Base-by-base conservation (phyloP, 1,140 invertebrate genomes). In the Plodia interpunctella region DNA sequence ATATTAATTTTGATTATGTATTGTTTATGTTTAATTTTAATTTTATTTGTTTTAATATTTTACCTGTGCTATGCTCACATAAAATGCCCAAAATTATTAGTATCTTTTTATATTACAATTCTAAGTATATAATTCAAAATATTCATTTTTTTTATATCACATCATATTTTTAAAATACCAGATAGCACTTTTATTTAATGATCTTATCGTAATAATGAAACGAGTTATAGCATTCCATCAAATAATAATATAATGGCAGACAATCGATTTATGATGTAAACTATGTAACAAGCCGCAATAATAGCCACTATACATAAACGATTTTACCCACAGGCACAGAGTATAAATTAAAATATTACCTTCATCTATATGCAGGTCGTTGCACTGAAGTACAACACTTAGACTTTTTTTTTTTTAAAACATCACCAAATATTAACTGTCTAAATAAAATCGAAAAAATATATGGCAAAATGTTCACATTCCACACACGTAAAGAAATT, bases 311-410 rank as follows among this genome's bases (percentile, higher is more conserved):
- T 15, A 44, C 13, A 15, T 44, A 44, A 44, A 44, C n/a, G 38
- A 2, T 44, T n/a, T 44, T 44, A 44, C 38, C 15, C 38, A 44
- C 38, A n/a, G n/a, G 38, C 2, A 13, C 6, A 15, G 15, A 5
- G 13, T 15, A 44, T 44, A 44, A 44, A 44, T 44, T 44, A 44
- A 15, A 44, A 44, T 44, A n/a, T 44, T 44, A 44, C 38, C 38
- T 44, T 44, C 38, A 44, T 44, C 38, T 44, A 44, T 5, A 44
- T 44, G 38, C 38, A 44, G 38, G 38, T 44, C 38, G 38, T 44
- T 44, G 38, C 38, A n/a, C 38, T 15, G 15, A 44, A 44, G 38
- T 15, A 44, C 38, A 44, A 44, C 38, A 44, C 38, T 15, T 10
- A 44, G 15, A 44, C 1, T 1, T 44, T 44, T 15, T 15, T 3